These are phyloP conservation scores for Enteromius fasciolatus DNA, from an alignment of 2,797 vertebrate genomes.

Conservation along the genomic window DNA sequence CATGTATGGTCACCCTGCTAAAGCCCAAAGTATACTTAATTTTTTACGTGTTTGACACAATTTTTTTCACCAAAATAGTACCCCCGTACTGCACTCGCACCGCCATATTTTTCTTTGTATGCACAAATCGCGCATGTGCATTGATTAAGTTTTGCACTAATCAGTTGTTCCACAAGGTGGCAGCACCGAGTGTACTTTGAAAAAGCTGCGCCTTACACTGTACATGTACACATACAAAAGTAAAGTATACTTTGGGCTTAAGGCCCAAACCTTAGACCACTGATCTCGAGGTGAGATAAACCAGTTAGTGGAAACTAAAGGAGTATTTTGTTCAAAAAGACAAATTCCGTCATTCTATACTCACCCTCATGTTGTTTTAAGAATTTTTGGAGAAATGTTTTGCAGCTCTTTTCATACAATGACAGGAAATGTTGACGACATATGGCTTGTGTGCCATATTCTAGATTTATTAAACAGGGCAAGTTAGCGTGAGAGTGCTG, in stretches of 20 bases:
- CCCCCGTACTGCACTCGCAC: background rate
- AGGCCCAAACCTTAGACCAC: constrained; percentile 53
- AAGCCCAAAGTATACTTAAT: background rate
- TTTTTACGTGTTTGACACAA: background rate
- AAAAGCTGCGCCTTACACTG: background rate
- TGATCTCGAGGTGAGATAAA: constrained; percentile 55
- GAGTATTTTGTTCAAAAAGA: background rate
- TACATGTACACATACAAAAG: background rate
- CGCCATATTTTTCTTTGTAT: background rate
- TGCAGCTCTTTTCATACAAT: background rate
- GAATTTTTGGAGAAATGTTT: background rate
- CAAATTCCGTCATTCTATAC: background rate
- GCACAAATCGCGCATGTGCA: background rate
- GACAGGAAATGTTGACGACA: too few species aligned
- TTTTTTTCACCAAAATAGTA: background rate
- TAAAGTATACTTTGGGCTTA: background rate
- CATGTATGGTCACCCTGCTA: background rate
- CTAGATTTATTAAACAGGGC: background rate
- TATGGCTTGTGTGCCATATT: background rate
- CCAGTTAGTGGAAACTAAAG: constrained; percentile 14
- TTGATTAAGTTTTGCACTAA: background rate
- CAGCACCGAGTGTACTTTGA: background rate
- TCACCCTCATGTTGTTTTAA: background rate
- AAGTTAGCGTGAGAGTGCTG: background rate
- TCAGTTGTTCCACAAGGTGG: background rate